Conservation (phyloP, 2,888 invertebrate species). For the Brachyptera risi region DNA sequence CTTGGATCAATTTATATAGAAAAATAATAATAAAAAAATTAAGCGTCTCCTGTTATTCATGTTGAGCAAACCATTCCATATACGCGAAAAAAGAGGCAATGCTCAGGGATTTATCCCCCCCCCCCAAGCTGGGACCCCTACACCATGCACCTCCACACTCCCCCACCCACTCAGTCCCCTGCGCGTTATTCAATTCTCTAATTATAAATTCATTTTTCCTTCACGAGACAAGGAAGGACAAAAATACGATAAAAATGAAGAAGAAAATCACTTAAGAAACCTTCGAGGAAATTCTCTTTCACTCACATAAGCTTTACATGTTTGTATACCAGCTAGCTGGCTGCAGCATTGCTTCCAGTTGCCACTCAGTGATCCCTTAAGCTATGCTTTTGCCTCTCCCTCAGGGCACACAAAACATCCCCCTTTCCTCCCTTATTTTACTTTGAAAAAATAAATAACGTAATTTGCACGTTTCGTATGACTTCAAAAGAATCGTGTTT, state of each 20-base stretch:
- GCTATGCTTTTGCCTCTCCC: slow-evolving; percentile 26
- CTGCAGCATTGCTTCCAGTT: no score
- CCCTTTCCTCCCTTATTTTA: slow-evolving; percentile 14
- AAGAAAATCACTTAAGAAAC: slow-evolving; percentile 21
- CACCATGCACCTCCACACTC: no score
- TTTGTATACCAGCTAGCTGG: slow-evolving; percentile 7
- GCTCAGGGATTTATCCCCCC: no score
- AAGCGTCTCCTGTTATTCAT: no score
- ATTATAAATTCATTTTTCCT: slow-evolving; percentile 34
- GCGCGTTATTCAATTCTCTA: slow-evolving; percentile 29
- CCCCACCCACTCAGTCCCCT: background rate
- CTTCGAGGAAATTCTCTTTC: background rate
- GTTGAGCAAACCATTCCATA: no score
- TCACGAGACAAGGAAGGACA: slow-evolving; percentile 28
- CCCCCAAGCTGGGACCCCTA: no score
- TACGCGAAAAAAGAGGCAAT: no score
- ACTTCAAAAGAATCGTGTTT: slow-evolving; percentile 39
- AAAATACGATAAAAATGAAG: slow-evolving; percentile 4
- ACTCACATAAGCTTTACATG: slow-evolving; percentile 7
- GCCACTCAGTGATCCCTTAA: slow-evolving; percentile 25
- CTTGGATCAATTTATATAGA: no score
- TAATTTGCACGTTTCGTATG: slow-evolving; percentile 37
- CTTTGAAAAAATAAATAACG: slow-evolving; percentile 33
- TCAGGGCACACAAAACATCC: slow-evolving; percentile 24
- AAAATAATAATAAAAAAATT: no score